These are phyloP conservation scores for Perdita meconis DNA, from an alignment of 2,888 invertebrate genomes.

Conservation along the genomic window DNA sequence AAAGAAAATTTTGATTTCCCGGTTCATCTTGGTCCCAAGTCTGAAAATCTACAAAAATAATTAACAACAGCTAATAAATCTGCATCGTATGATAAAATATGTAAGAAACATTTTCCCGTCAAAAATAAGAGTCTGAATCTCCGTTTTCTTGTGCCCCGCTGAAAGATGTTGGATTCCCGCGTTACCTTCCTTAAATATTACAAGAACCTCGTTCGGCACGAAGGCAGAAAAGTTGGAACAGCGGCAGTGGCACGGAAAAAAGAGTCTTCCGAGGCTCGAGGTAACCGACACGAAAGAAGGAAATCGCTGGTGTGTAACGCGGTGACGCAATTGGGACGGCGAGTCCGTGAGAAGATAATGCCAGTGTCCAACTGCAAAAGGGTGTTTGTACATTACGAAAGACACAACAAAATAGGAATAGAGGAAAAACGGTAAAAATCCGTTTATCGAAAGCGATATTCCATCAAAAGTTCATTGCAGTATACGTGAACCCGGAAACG, in stretches of 20 bases:
- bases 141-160: too few species aligned
- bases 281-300: slow-evolving; percentile 40
- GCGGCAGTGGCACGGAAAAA: slow-evolving; percentile 27
- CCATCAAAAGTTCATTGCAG: too few species aligned
- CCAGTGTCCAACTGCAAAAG: slow-evolving; percentile 75
- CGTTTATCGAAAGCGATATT: too few species aligned
- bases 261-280: slow-evolving; percentile 4
- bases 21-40: too few species aligned
- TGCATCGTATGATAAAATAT: too few species aligned
- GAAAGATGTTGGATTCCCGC: too few species aligned
- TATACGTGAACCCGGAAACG: too few species aligned
- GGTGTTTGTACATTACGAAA: slow-evolving; percentile 32
- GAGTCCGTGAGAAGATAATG: slow-evolving; percentile 70
- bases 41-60: too few species aligned
- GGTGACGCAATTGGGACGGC: slow-evolving; percentile 62
- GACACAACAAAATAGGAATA: slow-evolving; percentile 24
- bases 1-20: too few species aligned
- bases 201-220: neutral
- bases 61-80: too few species aligned
- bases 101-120: too few species aligned
- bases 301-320: slow-evolving; percentile 54
- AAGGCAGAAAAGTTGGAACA: slow-evolving; percentile 12
- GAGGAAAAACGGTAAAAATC: neutral
- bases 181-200: neutral
- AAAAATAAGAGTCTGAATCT: too few species aligned